Evolutionary conservation across 2,888 invertebrate genomes (phyloP).

Genomic region (Scaptomyza caliginosa): DNA sequence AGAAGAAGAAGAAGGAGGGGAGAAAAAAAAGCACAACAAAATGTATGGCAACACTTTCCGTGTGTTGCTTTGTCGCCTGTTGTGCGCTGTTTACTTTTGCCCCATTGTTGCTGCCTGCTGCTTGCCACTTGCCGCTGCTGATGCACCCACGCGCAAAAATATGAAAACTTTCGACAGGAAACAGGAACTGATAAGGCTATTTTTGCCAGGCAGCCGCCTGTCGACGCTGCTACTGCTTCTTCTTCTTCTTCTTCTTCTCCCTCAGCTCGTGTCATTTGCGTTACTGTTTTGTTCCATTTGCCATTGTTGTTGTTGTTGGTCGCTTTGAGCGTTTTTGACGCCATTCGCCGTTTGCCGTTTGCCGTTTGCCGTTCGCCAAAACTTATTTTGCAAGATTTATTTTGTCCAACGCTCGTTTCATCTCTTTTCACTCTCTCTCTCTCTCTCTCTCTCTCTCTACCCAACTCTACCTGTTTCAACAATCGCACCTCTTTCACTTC

Average conservation of each 20-base stretch:
- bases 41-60: constrained; percentile 76
- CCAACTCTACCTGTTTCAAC: constrained; percentile 24
- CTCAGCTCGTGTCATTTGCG: constrained; percentile 60
- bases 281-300: constrained; percentile 41
- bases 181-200: constrained; percentile 83
- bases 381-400: constrained; percentile 76
- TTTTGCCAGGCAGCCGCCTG: constrained; percentile 72
- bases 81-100: too few relatives aligned
- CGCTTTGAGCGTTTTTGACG: constrained; percentile 57
- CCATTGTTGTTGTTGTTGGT: constrained; percentile 28
- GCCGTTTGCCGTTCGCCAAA: constrained; percentile 42
- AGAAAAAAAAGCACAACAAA: constrained; percentile 25
- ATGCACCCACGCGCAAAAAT: constrained; percentile 75
- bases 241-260: constrained; percentile 12
- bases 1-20: constrained; percentile 1
- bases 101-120: constrained; percentile 33
- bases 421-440: not conserved
- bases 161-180: constrained; percentile 84
- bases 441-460: not conserved
- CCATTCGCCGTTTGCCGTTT: constrained; percentile 39
- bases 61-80: constrained; percentile 66
- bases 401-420: too few relatives aligned
- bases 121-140: constrained; percentile 22
- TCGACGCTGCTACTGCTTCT: constrained; percentile 34
- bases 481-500: constrained; percentile 26